Base-by-base conservation (phyloP, 2,113 vertebrate species). In the Dinomys branickii region DNA sequence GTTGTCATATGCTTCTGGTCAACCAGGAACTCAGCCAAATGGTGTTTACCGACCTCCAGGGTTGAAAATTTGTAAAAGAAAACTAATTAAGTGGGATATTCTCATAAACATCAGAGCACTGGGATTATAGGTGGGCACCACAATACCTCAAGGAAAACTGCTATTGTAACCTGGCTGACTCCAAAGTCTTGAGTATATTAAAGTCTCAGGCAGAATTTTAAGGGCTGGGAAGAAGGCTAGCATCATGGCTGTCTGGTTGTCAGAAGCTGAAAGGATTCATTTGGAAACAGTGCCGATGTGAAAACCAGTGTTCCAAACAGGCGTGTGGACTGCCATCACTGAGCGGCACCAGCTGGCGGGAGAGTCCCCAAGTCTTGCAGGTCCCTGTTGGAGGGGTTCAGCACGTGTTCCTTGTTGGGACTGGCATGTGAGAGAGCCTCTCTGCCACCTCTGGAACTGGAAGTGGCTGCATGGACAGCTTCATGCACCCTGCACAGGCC, bases 231-330 rank as follows among this genome's bases (percentile, higher is more conserved):
- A 71, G 7, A 38, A 17, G 16, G 5, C 26, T 5, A 19, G 38
- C n/a, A 4, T 56, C 2, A 3, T 1, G 22, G 7, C 35, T 12
- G 41, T 44, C 52, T 3, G 20, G 16, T 41, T 30, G 0, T 54
- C 54, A 1, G 11, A 30, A 54, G 71, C 52, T 9, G 14, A 10
- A 82, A 8, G 89, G 59, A 30, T 13, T 47, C 65, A 61, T 8
- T 59, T 6, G 44, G 54, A 47, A 41, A 58, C 11, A 14, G 3
- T 4, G 0, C 41, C 0, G 2, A 5, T 1, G 1, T 47, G 41
- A 75, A 22, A 44, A 47, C 69, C 9, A 3, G 52, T 12, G 61
- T 54, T 41, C 28, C 20, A 12, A 41, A 24, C 17, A 9, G 1
- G 4, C 6, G 3, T 59, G 12, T 59, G 61, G 44, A n/a, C 41